Percentiles rank a stretch among this genome's conserved stretches.
Conservation (phyloP, 2,888 invertebrate genomes). For the Gasteruption jaculator region DNA sequence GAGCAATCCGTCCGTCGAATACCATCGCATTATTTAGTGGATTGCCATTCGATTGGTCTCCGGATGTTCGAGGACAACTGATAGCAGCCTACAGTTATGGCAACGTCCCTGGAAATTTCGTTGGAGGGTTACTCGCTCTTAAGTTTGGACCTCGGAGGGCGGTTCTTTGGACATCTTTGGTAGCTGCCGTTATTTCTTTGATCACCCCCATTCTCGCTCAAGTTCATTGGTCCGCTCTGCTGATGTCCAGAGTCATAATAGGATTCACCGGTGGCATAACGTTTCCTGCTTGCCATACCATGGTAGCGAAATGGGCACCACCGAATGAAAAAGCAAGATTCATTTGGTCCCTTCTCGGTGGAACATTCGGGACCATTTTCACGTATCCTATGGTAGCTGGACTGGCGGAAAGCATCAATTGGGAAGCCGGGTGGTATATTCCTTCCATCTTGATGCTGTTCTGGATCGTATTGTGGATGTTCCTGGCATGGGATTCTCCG, state of each 20-base stretch:
- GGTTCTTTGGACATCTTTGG: constrained; percentile 38
- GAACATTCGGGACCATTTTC: constrained; percentile 67
- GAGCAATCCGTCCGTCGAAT: background rate
- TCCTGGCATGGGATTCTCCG: constrained; percentile 63
- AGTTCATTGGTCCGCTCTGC: constrained; percentile 32
- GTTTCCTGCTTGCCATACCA: constrained; percentile 62
- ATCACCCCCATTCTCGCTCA: constrained; percentile 37
- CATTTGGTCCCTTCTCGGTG: constrained; percentile 68
- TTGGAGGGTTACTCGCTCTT: constrained; percentile 38
- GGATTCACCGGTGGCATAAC: constrained; percentile 54
- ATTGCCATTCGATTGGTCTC: constrained; percentile 32
- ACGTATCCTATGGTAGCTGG: constrained; percentile 67
- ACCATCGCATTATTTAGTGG: constrained; percentile 25
- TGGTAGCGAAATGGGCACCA: constrained; percentile 71
- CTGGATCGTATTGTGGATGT: constrained; percentile 61
- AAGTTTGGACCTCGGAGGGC: constrained; percentile 34
- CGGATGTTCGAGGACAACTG: constrained; percentile 36
- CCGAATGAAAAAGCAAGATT: constrained; percentile 73
- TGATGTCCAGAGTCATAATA: constrained; percentile 32
- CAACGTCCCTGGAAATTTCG: constrained; percentile 40
- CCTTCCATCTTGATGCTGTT: constrained; percentile 57
- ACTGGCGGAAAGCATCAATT: constrained; percentile 61
- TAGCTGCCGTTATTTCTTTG: constrained; percentile 31
- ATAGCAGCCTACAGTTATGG: constrained; percentile 41
- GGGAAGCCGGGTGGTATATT: constrained; percentile 67